Conservation (phyloP, 2,888 invertebrate genomes). For the Acronicta alni region DNA sequence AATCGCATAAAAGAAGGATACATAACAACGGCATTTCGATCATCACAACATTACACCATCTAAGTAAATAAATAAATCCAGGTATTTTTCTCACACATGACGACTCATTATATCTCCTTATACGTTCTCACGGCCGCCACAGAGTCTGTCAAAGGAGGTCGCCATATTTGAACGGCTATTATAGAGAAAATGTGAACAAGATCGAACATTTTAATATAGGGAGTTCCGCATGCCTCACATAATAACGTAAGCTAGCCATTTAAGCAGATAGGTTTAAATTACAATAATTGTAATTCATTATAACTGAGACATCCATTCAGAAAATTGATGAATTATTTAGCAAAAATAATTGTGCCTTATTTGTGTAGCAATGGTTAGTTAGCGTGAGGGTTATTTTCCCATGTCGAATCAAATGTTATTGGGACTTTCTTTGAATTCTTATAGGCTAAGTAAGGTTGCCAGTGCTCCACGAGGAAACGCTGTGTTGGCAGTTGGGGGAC, state of each 20-base stretch:
- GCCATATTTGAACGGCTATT: conserved; percentile 63
- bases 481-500: too few relatives aligned
- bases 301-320: not conserved
- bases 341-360: not conserved
- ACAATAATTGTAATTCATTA: conserved; percentile 21
- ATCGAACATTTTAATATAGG: conserved; percentile 18
- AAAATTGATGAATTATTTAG: not conserved
- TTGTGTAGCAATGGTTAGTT: too few relatives aligned
- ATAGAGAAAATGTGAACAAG: conserved; percentile 55
- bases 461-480: too few relatives aligned
- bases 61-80: conserved; percentile 31
- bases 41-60: conserved; percentile 15
- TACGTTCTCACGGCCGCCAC: conserved; percentile 61
- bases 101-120: conserved; percentile 60
- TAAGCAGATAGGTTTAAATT: conserved; percentile 24
- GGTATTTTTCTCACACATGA: conserved; percentile 59
- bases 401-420: too few relatives aligned
- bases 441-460: too few relatives aligned
- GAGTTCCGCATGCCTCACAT: conserved; percentile 50
- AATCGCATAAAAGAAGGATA: not conserved
- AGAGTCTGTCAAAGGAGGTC: conserved; percentile 67
- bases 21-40: conserved; percentile 3
- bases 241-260: conserved; percentile 28
- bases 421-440: too few relatives aligned
- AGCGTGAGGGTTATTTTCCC: too few relatives aligned